A percentile compares a stretch with the other conserved stretches of the same genome.
Evolutionary conservation across 2,797 vertebrate species (phyloP).

Genomic region (Chelmon rostratus): DNA sequence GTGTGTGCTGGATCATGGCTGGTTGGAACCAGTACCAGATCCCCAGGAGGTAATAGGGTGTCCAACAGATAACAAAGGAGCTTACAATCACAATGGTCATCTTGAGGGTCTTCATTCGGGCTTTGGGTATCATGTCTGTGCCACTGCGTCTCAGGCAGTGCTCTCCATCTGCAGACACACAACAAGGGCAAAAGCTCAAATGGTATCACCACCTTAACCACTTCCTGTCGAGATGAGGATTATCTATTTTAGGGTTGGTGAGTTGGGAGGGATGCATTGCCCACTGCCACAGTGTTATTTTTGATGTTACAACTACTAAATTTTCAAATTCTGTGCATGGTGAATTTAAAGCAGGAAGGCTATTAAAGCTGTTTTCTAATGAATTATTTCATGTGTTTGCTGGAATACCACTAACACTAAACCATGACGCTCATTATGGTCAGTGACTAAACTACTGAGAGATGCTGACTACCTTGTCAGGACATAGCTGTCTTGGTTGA

Average conservation of each 20-base stretch:
- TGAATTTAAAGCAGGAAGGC: neutral
- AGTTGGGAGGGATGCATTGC: neutral
- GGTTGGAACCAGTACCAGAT: conserved; percentile 94
- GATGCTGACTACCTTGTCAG: neutral
- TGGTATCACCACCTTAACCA: neutral
- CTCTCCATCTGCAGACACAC: conserved; percentile 68
- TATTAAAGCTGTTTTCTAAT: neutral
- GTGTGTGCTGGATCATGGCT: conserved; percentile 85
- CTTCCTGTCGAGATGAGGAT: neutral
- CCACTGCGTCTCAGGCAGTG: conserved; percentile 77
- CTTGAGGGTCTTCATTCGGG: conserved; percentile 91
- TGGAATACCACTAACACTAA: neutral
- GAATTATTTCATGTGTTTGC: neutral
- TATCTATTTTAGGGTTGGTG: too few relatives aligned
- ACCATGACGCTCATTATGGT: neutral
- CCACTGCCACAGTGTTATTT: neutral
- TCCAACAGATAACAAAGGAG: conserved; percentile 91
- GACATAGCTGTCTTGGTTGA: neutral
- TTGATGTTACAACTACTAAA: neutral
- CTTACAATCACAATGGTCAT: conserved; percentile 91
- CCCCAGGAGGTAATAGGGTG: conserved; percentile 90
- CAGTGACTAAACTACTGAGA: neutral
- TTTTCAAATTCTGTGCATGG: neutral
- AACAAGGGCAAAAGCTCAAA: conserved; percentile 3
- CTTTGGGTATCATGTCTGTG: conserved; percentile 88